Conservation (phyloP, 2,113 vertebrate species). For the Podiceps cristatus region DNA sequence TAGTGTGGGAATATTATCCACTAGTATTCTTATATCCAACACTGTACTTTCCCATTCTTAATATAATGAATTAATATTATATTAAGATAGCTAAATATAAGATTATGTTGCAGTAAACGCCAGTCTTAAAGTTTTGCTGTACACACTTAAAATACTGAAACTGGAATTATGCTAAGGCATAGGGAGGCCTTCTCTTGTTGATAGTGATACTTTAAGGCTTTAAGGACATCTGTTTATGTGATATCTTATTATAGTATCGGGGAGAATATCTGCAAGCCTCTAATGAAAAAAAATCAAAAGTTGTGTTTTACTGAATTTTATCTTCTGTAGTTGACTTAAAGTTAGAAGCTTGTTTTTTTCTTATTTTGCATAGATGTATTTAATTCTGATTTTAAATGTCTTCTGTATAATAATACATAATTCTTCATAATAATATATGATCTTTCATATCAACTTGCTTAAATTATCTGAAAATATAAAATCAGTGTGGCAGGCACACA, state of each 20-base stretch:
- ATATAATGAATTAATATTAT: not conserved
- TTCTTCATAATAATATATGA: too few relatives aligned
- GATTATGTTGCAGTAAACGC: not conserved
- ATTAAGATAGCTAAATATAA: not conserved
- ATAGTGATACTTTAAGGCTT: not conserved
- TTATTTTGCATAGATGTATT: not conserved
- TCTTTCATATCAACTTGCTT: not conserved
- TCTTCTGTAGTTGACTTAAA: not conserved
- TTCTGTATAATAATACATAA: not conserved
- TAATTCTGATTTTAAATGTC: not conserved
- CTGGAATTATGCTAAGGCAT: not conserved
- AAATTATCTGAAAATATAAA: not conserved
- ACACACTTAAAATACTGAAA: not conserved
- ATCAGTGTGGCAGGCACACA: not conserved
- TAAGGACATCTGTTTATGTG: not conserved
- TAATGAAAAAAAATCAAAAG: not conserved
- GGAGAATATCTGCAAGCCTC: not conserved
- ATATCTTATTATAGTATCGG: not conserved
- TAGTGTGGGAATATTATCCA: not conserved
- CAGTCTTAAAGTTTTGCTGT: not conserved
- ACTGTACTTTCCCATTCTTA: not conserved
- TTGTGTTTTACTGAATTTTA: not conserved
- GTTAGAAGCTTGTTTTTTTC: not conserved
- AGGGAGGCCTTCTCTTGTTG: not conserved
- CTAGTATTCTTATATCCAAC: not conserved